These are phyloP conservation scores for Microtus pennsylvanicus DNA, from an alignment of 2,113 vertebrate genomes.

Conservation along the genomic window DNA sequence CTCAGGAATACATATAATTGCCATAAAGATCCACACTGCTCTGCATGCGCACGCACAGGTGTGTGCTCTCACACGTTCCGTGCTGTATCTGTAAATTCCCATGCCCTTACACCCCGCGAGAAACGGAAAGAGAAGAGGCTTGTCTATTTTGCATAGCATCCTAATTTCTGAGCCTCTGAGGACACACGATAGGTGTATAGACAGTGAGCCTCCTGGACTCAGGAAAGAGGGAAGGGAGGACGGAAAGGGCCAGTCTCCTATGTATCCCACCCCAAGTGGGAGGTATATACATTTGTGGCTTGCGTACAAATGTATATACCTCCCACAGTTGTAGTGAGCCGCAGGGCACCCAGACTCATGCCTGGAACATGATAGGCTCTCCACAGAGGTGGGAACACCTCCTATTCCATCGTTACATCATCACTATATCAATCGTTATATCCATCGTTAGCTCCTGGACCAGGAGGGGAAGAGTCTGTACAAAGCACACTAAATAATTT, in stretches of 20 bases:
- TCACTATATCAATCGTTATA: background rate
- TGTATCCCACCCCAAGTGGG: too few species aligned
- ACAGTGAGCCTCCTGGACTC: background rate
- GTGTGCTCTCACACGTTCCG: background rate
- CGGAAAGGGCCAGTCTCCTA: background rate
- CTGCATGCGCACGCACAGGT: background rate
- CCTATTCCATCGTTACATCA: background rate
- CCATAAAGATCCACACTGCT: background rate
- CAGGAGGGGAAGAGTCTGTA: background rate
- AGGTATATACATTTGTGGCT: too few species aligned
- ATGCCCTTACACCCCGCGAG: background rate
- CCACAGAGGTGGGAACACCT: background rate
- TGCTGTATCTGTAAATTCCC: background rate
- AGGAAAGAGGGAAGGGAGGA: background rate
- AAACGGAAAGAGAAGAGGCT: background rate
- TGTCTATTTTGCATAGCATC: background rate
- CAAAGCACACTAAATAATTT: background rate
- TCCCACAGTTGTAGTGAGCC: background rate
- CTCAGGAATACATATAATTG: background rate
- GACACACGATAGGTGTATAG: background rate
- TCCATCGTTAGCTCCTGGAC: too few species aligned
- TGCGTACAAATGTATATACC: background rate
- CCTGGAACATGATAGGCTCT: background rate
- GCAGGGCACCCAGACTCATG: background rate
- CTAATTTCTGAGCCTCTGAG: background rate